Evolutionary conservation across 2,113 vertebrate genomes (phyloP).

Genomic region (Bubalus kerabau): DNA sequence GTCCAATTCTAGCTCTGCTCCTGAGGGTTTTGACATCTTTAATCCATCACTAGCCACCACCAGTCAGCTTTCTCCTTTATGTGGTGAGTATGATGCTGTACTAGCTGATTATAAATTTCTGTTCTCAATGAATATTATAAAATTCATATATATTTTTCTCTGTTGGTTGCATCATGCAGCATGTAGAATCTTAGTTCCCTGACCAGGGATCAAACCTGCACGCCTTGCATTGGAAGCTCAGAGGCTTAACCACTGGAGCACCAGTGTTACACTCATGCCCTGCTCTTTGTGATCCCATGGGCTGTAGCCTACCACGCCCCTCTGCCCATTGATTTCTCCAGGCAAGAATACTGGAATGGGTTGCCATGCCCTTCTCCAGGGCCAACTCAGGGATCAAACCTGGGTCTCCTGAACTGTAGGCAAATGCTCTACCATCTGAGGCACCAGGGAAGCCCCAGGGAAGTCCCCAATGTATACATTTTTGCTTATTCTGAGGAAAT

Average conservation of each 20-base stretch:
- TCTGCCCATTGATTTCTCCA: neutral
- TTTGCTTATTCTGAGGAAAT: neutral
- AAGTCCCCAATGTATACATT: neutral
- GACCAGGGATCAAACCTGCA: neutral
- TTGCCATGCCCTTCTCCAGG: neutral
- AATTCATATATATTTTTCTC: neutral
- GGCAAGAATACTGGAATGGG: neutral
- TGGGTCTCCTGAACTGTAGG: neutral
- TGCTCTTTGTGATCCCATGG: neutral
- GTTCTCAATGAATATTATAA: neutral
- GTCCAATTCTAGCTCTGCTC: neutral
- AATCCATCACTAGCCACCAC: accelerated
- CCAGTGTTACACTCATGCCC: neutral
- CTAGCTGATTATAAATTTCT: neutral
- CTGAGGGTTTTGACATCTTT: neutral
- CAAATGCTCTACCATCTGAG: neutral
- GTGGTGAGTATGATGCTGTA: accelerated
- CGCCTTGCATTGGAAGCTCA: neutral
- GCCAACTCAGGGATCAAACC: neutral
- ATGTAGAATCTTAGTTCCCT: neutral
- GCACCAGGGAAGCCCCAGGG: neutral
- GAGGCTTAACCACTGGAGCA: neutral
- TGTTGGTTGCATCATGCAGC: neutral
- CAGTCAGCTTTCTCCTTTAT: neutral
- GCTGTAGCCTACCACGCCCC: neutral